phyloP scores from a whole-genome alignment of 2,888 invertebrate genomes.

The Smittia aterrima region DNA sequence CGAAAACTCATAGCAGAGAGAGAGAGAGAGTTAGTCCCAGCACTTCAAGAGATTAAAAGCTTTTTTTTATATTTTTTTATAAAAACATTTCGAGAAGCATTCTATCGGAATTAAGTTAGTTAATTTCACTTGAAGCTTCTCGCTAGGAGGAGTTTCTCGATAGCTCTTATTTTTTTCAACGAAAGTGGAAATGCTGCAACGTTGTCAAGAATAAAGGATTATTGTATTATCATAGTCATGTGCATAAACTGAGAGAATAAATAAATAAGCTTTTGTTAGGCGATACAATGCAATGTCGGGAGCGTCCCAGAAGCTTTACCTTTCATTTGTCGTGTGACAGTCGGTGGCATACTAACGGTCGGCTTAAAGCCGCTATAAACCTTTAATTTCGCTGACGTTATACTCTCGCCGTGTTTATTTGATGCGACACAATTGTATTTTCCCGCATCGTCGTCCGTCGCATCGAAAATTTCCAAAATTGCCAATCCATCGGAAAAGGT shows the following conservation, averaged over 20 bases:
- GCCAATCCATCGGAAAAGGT: slow-evolving; percentile 66
- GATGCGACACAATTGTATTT: slow-evolving; percentile 76
- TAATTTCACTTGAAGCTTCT: too few species aligned
- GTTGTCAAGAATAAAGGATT: neutral
- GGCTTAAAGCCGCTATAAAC: slow-evolving; percentile 73
- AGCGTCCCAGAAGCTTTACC: slow-evolving; percentile 57
- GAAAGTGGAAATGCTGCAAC: neutral
- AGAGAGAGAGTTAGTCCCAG: too few species aligned
- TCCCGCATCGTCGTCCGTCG: slow-evolving; percentile 67
- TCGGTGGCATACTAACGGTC: slow-evolving; percentile 63
- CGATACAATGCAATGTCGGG: too few species aligned
- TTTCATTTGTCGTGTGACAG: slow-evolving; percentile 71
- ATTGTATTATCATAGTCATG: slow-evolving; percentile 4
- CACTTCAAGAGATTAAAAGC: too few species aligned
- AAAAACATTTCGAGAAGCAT: too few species aligned
- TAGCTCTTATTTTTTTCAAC: neutral
- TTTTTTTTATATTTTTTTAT: too few species aligned
- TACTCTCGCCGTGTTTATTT: slow-evolving; percentile 70
- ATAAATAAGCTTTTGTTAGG: neutral
- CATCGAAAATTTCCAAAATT: slow-evolving; percentile 70
- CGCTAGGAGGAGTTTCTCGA: too few species aligned
- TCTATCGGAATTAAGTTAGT: too few species aligned
- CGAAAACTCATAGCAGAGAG: neutral
- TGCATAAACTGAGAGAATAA: neutral
- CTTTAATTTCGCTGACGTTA: slow-evolving; percentile 69